Base-by-base conservation (phyloP, 2,888 invertebrate genomes). In the Philhelius pedissequus region DNA sequence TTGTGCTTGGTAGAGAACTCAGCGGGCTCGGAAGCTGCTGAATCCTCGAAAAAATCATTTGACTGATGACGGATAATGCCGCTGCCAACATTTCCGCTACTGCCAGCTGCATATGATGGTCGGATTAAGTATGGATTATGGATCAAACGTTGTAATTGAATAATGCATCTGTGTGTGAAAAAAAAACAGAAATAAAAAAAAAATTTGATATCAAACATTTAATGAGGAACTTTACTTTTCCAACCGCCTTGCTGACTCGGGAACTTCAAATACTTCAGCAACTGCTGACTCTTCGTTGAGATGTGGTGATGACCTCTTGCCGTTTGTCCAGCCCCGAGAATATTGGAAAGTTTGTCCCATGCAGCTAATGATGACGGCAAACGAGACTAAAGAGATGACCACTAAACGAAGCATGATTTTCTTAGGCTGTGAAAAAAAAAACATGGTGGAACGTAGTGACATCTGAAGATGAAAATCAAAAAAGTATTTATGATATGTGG, bases 281-380 rank as follows among this genome's bases (percentile, higher is more conserved):
- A 89, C 48, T 15, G 84, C 84, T 20, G 88, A 75, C 22, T 89
- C 89, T 22, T 87, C 87, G 27, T 87, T 87, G 9, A 88, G 83
- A 35, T 86, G 86, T 38, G 69, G n/a, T 38, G 75, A 87, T n/a
- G 89, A 88, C 0, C 94, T 91, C 88, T 95, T 95, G 22, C 96
- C 96, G 88, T 95, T 95, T 83, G 95, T 95, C 96, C 96, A 96
- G 5, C 96, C 96, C 0, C 94, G 92, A 45, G 95, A 96, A 90
- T 96, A 96, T 88, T 96, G 95, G 92, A 95, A 96, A 6, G 95
- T 95, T 91, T 96, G 96, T 0, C 94, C 93, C 89, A 90, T 90
- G 86, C 90, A 91, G 15, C 86, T 83, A 20, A 86, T 56, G 30
- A 86, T 45, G 45, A 79, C 35, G 22, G 75, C 77, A 15, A 87